Evolutionary conservation across 2,888 invertebrate species (phyloP), one percentile per base, ranked within the genome.

Genomic region (Nebria brevicollis): DNA sequence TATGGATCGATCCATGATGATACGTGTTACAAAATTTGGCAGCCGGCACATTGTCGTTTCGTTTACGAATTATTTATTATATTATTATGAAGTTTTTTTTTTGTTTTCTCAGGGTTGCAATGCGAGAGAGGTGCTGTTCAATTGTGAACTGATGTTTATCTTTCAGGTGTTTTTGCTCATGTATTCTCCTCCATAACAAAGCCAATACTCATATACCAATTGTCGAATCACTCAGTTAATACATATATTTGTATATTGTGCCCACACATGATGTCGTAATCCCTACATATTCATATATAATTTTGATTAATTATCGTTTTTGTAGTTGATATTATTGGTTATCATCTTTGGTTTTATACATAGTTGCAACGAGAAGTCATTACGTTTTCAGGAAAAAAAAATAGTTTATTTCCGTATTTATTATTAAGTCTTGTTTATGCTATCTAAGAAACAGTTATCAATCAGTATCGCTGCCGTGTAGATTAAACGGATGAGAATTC

Each of bases 341-440:
- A 83, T 68, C 74, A 73, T 80, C 34, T 80, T 81, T 77, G 76
- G 82, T 77, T n/a, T n/a, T 25, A 54, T 73, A 80, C 54, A 70
- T 82, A 80, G 42, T 72, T 75, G 64, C 81, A 70, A 77, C 70
- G 66, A 68, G 54, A 82, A 66, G 77, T 77, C 80, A 75, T 74
- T 83, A 82, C 83, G 66, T 83, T 82, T 82, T 70, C 76, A 82
- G 72, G 82, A 78, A 81, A n/a, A n/a, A n/a, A n/a, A n/a, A 82
- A 83, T 20, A 20, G 83, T 83, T 82, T 80, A 82, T 83, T 84
- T 81, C 80, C 84, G 54, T 54, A 54, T 83, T 83, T 83, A 83
- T 84, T 84, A 83, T 83, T 82, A 79, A 82, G 75, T 65, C 73
- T 78, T 78, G 74, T 78, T 78, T 78, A 78, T 73, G 73, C 74